These are phyloP conservation scores for Epiblema foenella DNA, from an alignment of 2,888 invertebrate genomes.

Conservation along the genomic window DNA sequence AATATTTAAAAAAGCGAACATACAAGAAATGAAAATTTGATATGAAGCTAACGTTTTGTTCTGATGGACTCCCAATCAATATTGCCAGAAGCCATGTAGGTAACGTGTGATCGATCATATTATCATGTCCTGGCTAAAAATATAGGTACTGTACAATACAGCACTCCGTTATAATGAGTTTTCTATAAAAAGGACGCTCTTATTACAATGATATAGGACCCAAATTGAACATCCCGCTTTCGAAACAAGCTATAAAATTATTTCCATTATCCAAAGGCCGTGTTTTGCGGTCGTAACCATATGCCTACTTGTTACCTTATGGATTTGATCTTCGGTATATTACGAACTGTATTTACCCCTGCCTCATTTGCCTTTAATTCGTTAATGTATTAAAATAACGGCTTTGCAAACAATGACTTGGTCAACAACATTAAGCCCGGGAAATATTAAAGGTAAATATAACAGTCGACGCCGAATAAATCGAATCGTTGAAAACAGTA, in stretches of 20 bases:
- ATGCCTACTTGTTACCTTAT: not conserved
- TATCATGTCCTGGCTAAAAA: conserved; percentile 3
- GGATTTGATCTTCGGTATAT: conserved; percentile 1
- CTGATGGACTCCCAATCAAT: not conserved
- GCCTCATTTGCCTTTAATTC: conserved; percentile 41
- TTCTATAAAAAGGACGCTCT: not conserved
- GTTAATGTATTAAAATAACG: conserved; percentile 42
- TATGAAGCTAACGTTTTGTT: not conserved
- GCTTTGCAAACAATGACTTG: conserved; percentile 25
- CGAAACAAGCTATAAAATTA: not conserved
- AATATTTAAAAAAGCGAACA: not conserved
- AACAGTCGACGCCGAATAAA: conserved; percentile 11
- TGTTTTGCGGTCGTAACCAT: not conserved
- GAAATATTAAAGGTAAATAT: conserved; percentile 22
- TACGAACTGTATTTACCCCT: conserved; percentile 34
- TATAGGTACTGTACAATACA: not conserved
- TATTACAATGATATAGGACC: conserved; percentile 2
- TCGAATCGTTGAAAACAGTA: not conserved
- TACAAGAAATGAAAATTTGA: not conserved
- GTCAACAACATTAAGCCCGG: conserved; percentile 32
- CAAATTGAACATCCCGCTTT: not conserved
- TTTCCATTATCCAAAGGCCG: not conserved
- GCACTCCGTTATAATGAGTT: conserved; percentile 19
- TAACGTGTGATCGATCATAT: conserved; percentile 30
- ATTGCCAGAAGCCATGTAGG: conserved; percentile 9